Conservation (phyloP, 2,113 vertebrate species). For the Takifugu flavidus region DNA sequence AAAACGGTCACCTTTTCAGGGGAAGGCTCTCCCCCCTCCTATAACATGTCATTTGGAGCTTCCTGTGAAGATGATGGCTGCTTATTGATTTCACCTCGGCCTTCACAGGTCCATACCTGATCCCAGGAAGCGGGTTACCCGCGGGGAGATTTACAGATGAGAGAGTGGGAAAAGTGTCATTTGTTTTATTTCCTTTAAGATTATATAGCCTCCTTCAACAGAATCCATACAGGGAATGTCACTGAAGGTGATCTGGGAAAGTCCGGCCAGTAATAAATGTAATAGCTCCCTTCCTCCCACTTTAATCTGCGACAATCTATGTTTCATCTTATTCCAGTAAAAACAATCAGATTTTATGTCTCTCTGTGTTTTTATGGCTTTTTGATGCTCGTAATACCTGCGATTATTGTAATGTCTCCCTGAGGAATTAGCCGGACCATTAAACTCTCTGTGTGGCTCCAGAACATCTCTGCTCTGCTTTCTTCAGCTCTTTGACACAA, state of each 20-base stretch:
- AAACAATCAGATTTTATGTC: slow-evolving; percentile 22
- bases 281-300: no score
- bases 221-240: no score
- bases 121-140: slow-evolving; percentile 51
- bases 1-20: background rate
- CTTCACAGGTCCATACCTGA: slow-evolving; percentile 42
- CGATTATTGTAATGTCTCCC: slow-evolving; percentile 10
- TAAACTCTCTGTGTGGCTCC: no score
- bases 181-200: slow-evolving; percentile 35
- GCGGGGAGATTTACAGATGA: slow-evolving; percentile 24
- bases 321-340: slow-evolving; percentile 10
- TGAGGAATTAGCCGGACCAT: background rate
- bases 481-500: no score
- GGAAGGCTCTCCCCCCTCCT: slow-evolving; percentile 6
- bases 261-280: no score
- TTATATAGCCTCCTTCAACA: slow-evolving; percentile 9
- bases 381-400: slow-evolving; percentile 14
- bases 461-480: no score
- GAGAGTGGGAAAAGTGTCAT: slow-evolving; percentile 35
- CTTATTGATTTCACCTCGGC: slow-evolving; percentile 51
- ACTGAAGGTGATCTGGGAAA: no score
- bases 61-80: slow-evolving; percentile 4
- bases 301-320: background rate
- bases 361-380: background rate
- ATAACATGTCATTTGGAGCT: slow-evolving; percentile 26